Evolutionary conservation across 2,797 vertebrate species (phyloP).

Genomic region (Macropodus opercularis): DNA sequence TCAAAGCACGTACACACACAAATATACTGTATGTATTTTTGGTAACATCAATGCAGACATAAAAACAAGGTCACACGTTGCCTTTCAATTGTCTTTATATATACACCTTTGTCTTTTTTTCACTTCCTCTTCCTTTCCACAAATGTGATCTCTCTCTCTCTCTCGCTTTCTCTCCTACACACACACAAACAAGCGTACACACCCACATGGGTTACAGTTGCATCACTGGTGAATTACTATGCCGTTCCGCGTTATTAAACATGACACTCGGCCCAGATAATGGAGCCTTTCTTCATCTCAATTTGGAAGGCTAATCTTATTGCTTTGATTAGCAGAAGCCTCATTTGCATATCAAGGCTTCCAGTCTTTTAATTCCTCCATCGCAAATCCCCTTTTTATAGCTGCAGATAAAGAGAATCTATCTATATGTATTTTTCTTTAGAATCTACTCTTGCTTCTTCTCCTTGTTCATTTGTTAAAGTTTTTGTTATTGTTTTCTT

Average conservation of each 20-base stretch:
- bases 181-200: constrained; percentile 31
- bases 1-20: constrained; percentile 23
- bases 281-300: constrained; percentile 88
- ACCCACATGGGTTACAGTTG: constrained; percentile 62
- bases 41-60: constrained; percentile 13
- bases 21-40: neutral
- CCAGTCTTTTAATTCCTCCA: constrained; percentile 83
- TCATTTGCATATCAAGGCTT: constrained; percentile 88
- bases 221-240: constrained; percentile 80
- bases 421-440: constrained; percentile 80
- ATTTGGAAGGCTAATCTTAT: constrained; percentile 89
- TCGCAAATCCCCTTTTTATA: constrained; percentile 77
- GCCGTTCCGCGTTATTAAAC: constrained; percentile 87
- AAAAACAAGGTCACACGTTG: constrained; percentile 40
- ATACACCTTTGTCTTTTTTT: no score
- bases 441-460: constrained; percentile 70
- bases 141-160: no score
- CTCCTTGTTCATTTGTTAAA: constrained; percentile 50
- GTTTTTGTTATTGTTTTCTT: constrained; percentile 32
- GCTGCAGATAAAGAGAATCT: constrained; percentile 78
- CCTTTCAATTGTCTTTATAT: constrained; percentile 48
- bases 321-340: constrained; percentile 87
- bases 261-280: constrained; percentile 87
- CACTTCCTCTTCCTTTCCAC: no score
- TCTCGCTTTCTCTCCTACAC: constrained; percentile 11